These are phyloP conservation scores for Perca schrenkii DNA, from an alignment of 2,113 vertebrate genomes.

Conservation along the genomic window DNA sequence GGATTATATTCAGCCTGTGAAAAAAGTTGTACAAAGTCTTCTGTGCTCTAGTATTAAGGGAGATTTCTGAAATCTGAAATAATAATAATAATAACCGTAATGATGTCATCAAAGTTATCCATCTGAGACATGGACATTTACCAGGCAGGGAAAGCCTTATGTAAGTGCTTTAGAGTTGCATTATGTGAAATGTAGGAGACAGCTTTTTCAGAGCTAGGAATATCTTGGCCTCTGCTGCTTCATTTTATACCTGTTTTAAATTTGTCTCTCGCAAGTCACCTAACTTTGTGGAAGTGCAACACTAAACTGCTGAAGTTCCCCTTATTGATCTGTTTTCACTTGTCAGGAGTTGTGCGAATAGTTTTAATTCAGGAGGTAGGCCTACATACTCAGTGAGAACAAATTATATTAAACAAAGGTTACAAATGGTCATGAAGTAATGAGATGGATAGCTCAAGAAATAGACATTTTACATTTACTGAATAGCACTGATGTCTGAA, in stretches of 20 bases:
- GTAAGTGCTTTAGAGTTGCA: not conserved
- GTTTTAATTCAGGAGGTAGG: no score
- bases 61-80: not conserved
- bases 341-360: not conserved
- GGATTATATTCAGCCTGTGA: no score
- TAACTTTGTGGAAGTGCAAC: not conserved
- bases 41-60: not conserved
- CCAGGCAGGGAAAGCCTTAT: no score
- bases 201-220: not conserved
- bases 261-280: no score
- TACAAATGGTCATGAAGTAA: conserved; percentile 6
- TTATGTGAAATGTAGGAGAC: not conserved
- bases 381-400: not conserved
- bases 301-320: not conserved
- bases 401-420: conserved; percentile 38
- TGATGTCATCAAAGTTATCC: not conserved
- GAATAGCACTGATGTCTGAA: not conserved
- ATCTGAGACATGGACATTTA: no score
- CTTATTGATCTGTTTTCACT: not conserved
- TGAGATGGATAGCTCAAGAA: not conserved
- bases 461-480: not conserved
- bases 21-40: not conserved
- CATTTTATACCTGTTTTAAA: no score
- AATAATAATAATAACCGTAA: not conserved
- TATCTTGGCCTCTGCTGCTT: no score